A percentile compares a stretch with the other conserved stretches of the same genome.
Evolutionary conservation across 2,888 invertebrate species (phyloP).

Genomic region (Adineta ricciae): DNA sequence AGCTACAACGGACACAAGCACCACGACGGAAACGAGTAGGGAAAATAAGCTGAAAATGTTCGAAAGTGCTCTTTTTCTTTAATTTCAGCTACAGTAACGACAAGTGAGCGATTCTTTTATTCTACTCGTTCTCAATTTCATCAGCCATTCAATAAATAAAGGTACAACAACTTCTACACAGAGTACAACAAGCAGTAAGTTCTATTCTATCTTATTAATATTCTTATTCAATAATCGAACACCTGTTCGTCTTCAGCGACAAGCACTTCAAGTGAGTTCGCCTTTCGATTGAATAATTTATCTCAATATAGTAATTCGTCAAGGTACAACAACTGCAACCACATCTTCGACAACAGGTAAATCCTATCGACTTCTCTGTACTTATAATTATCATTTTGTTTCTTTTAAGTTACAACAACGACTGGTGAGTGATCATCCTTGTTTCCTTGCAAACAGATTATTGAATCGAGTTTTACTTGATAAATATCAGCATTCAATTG

Average conservation of each 20-base stretch:
- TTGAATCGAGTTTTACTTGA: no score
- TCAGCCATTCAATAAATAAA: no score
- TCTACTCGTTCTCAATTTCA: no score
- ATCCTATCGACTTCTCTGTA: no score
- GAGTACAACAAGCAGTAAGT: neutral
- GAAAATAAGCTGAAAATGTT: no score
- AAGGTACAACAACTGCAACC: neutral
- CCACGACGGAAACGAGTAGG: no score
- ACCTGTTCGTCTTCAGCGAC: neutral
- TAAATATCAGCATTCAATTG: neutral
- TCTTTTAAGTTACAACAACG: neutral
- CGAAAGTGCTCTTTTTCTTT: neutral
- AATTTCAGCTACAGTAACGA: neutral
- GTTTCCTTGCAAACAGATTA: no score
- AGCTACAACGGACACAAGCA: no score
- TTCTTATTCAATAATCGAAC: neutral
- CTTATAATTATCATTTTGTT: neutral
- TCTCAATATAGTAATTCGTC: neutral
- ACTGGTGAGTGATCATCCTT: neutral
- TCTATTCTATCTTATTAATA: neutral
- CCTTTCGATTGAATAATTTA: neutral
- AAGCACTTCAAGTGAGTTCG: neutral
- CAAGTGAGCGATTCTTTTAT: no score
- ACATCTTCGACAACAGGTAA: neutral
- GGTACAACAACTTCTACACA: no score